Evolutionary conservation across 2,888 invertebrate species (phyloP), one percentile per base, ranked within the genome.

Genomic region (Furcula furcula): DNA sequence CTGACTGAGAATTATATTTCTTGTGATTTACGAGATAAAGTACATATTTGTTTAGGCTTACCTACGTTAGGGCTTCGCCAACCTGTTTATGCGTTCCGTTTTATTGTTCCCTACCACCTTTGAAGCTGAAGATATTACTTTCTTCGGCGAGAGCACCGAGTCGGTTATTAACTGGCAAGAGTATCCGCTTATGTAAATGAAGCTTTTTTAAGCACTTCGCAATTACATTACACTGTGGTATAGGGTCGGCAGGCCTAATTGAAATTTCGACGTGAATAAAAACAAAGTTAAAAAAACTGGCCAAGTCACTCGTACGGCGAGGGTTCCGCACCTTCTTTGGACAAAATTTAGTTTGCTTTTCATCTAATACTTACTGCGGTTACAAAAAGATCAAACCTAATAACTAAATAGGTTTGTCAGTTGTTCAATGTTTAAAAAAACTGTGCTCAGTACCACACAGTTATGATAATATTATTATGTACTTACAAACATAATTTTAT

Each of bases 61-160:
- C 31, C 13, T 39, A 29, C 18, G 16, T 16, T 10, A 22, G 34
- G 16, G 21, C 36, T 50, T 56, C 52, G 57, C 60, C n/a, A n/a
- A 63, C 50, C 55, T 54, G 55, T 63, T 65, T 57, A 61, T 53
- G 50, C 44, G 46, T 37, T 51, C 47, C 56, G 31, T 39, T 62
- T 64, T 62, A 62, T 65, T 62, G 58, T 65, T 53, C 45, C 33
- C 43, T 32, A 55, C 47, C 56, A 46, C 48, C 53, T 56, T 46
- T 48, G 45, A 53, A 55, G 50, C 40, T 49, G 48, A n/a, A n/a
- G n/a, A n/a, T 33, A 44, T 37, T 42, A 25, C 40, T 46, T 43
- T 37, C 41, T 45, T 34, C 29, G 14, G 31, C 27, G 34, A 46
- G 41, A 40, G 40, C 46, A 48, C 28, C 21, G n/a, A n/a, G n/a